phyloP scores from a whole-genome alignment of 2,888 invertebrate genomes.

The Drosophila atripex region DNA sequence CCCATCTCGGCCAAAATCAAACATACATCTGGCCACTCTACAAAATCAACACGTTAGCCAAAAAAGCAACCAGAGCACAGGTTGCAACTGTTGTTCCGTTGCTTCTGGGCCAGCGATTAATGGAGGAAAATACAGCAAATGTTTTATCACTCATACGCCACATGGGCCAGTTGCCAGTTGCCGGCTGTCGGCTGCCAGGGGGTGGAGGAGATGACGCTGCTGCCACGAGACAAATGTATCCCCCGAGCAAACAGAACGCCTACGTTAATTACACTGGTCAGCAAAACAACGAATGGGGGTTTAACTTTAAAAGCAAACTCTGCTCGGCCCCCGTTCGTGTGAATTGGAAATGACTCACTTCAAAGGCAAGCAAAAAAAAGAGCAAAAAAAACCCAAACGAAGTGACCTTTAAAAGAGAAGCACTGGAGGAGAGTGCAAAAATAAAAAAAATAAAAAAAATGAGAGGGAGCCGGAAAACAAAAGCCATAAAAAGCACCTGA shows the following conservation, averaged over 20 bases:
- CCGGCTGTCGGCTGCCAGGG: not conserved
- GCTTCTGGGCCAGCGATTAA: constrained; percentile 27
- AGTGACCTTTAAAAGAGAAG: constrained; percentile 56
- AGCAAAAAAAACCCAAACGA: constrained; percentile 30
- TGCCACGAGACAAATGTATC: constrained; percentile 56
- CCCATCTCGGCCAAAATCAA: constrained; percentile 23
- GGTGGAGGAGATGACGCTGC: not conserved
- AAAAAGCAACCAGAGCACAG: constrained; percentile 37
- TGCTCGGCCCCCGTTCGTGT: constrained; percentile 38
- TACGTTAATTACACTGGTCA: constrained; percentile 49
- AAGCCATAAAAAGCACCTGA: constrained; percentile 47
- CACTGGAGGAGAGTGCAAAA: not conserved
- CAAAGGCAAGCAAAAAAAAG: constrained; percentile 43
- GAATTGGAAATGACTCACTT: constrained; percentile 66
- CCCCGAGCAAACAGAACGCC: constrained; percentile 60
- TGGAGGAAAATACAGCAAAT: constrained; percentile 52
- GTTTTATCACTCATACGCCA: constrained; percentile 68
- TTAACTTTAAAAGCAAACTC: constrained; percentile 48
- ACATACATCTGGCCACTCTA: constrained; percentile 36
- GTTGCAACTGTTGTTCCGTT: constrained; percentile 29
- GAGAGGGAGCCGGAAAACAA: constrained; percentile 21
- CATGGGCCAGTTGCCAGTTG: constrained; percentile 34
- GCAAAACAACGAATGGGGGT: constrained; percentile 32
- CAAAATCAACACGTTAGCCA: constrained; percentile 39
- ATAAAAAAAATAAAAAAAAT: not conserved